Evolutionary conservation across 2,797 vertebrate species (phyloP).

Genomic region (Leptoclinus maculatus): DNA sequence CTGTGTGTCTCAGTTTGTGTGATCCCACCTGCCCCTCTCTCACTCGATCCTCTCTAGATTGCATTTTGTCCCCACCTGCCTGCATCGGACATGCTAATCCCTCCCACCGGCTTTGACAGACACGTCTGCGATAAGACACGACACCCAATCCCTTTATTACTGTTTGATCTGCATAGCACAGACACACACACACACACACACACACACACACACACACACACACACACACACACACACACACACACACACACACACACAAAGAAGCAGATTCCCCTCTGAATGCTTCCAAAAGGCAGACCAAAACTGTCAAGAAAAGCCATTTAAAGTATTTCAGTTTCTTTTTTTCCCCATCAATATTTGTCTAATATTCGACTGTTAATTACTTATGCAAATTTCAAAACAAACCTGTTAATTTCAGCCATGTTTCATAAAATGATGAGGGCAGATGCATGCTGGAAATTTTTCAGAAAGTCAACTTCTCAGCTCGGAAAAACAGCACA

Average conservation of each 20-base stretch:
- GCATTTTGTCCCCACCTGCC: slow-evolving; percentile 72
- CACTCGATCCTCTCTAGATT: slow-evolving; percentile 41
- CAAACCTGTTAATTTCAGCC: background rate
- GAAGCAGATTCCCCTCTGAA: background rate
- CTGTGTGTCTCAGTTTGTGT: slow-evolving; percentile 16
- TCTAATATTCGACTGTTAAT: background rate
- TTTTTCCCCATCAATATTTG: background rate
- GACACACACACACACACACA: background rate
- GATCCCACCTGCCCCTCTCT: slow-evolving; percentile 59
- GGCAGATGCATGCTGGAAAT: accelerated
- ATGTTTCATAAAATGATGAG: background rate
- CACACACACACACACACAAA: background rate
- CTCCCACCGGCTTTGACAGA: slow-evolving; percentile 78
- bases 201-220: background rate
- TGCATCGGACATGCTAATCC: slow-evolving; percentile 73
- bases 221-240: background rate
- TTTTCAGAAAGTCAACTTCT: background rate
- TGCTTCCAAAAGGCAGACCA: slow-evolving; percentile 5
- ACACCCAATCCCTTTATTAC: slow-evolving; percentile 72
- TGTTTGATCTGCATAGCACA: slow-evolving; percentile 70
- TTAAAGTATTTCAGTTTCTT: background rate
- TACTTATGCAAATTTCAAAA: background rate
- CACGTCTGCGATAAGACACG: slow-evolving; percentile 77
- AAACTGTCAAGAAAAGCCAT: slow-evolving; percentile 2
- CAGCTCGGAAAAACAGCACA: background rate